Evolutionary conservation across 2,797 vertebrate species (phyloP), one percentile per base, ranked within the genome.

Genomic region (Acanthornis magna): DNA sequence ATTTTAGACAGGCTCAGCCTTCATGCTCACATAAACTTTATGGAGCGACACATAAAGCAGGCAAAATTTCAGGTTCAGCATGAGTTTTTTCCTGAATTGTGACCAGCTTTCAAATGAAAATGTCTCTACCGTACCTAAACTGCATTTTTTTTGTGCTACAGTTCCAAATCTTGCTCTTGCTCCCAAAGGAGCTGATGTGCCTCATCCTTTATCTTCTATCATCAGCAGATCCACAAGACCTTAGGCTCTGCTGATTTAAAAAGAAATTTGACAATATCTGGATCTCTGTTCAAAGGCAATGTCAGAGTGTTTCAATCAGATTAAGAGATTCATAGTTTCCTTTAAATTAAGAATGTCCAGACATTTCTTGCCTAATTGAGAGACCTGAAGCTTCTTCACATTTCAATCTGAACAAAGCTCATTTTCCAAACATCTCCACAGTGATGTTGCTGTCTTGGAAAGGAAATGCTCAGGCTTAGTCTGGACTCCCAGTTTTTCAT

Each of bases 11-110:
- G 47, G 43, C 62, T 93, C 89, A 93, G 65, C 70, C 73, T 92
- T 88, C 70, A 88, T 75, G 70, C 58, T 88, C 72, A 54, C 68
- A 55, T 88, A 77, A 95, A 95, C 85, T 92, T 94, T 85, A 95
- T 65, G 62, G 58, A 91, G 72, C 42, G 2, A 92, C 82, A 83
- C 68, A 74, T 15, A 93, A 55, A 95, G 45, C 32, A 81, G 91
- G 54, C 18, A 93, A 89, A 91, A 93, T 79, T 91, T 92, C 88
- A 58, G 57, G 61, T 94, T 89, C 68, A 93, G 54, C 27, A 25
- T 51, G 61, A 92, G 58, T 30, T 54, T 91, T 85, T 93, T 61
- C 79, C 47, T 83, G 79, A 74, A 42, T 68, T 55, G 30, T 11
- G 32, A 51, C 68, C 77, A 23, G 30, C 34, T 88, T 91, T 75